phyloP scores from a whole-genome alignment of 2,888 invertebrate genomes.

The Lithosia quadra region DNA sequence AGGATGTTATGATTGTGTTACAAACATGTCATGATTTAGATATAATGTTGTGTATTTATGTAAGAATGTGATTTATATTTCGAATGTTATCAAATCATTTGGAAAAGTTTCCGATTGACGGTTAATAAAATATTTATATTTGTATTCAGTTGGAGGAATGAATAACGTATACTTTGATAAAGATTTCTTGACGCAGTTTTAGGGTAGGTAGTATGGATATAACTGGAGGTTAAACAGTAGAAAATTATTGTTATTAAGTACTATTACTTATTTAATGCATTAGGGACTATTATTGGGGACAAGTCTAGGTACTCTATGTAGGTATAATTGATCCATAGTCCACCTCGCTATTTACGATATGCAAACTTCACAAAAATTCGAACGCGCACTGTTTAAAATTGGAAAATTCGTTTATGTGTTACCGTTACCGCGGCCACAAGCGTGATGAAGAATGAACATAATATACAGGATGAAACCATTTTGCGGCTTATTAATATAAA shows the following conservation, averaged over 20 bases:
- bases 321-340: neutral
- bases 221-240: too few species aligned
- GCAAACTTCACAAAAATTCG: neutral
- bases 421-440: neutral
- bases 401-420: neutral
- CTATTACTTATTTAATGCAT: too few species aligned
- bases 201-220: too few species aligned
- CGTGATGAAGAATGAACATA: neutral
- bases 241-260: too few species aligned
- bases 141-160: too few species aligned
- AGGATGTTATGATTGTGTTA: too few species aligned
- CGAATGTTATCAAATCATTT: neutral
- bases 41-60: too few species aligned
- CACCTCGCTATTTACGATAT: neutral
- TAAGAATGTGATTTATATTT: neutral
- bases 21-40: neutral
- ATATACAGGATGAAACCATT: neutral
- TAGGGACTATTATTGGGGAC: too few species aligned
- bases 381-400: neutral
- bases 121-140: too few species aligned
- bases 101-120: neutral
- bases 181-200: too few species aligned
- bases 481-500: constrained; percentile 16
- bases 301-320: too few species aligned
- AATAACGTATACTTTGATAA: too few species aligned